Conservation (phyloP, 2,113 vertebrate species). For the Podarcis cretensis region DNA sequence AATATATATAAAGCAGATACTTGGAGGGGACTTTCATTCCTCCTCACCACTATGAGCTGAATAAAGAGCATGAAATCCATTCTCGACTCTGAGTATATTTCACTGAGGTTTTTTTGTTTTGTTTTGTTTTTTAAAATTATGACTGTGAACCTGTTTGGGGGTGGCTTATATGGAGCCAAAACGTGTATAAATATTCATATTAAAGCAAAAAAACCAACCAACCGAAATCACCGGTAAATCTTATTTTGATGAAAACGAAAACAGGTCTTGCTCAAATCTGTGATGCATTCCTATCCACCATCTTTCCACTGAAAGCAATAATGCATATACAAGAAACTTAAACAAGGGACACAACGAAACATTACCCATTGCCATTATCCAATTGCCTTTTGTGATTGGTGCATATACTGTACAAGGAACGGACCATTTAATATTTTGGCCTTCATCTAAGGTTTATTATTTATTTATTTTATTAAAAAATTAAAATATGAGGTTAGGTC, state of each 20-base stretch:
- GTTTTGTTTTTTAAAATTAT: too few species aligned
- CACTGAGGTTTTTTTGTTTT: too few species aligned
- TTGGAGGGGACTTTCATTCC: too few species aligned
- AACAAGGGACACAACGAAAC: neutral
- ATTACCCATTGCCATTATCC: neutral
- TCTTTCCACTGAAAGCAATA: neutral
- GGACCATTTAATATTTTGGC: neutral
- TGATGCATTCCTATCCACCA: neutral
- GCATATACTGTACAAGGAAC: neutral
- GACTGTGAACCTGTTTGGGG: too few species aligned
- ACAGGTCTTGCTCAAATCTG: neutral
- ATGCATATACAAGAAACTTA: neutral
- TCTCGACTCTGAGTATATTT: too few species aligned
- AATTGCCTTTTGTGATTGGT: neutral
- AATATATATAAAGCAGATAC: too few species aligned
- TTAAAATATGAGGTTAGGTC: neutral
- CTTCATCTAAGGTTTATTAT: neutral
- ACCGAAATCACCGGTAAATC: neutral
- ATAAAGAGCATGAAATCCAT: too few species aligned
- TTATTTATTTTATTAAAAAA: neutral
- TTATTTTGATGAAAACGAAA: neutral
- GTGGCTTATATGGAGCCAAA: too few species aligned
- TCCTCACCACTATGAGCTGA: too few species aligned
- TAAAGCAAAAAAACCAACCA: neutral
- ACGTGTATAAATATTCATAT: too few species aligned